These are phyloP conservation scores for Spea multiplicata DNA, from an alignment of 2,113 vertebrate species.

Conservation along the genomic window DNA sequence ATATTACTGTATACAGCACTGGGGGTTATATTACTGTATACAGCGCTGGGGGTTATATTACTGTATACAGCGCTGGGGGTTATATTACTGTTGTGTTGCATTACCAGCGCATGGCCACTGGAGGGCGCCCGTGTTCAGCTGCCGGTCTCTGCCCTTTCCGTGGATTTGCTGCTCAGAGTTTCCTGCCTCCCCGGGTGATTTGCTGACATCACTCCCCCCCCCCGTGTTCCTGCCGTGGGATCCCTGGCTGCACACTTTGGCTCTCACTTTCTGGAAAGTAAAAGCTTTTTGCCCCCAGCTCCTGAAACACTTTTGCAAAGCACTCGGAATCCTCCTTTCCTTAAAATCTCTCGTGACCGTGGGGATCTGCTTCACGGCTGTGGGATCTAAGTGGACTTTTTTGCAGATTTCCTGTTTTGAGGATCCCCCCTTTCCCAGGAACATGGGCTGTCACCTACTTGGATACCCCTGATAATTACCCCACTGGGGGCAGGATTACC, in stretches of 20 bases:
- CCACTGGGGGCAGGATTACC: neutral
- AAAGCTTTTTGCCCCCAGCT: neutral
- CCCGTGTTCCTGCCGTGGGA: neutral
- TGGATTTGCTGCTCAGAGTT: neutral
- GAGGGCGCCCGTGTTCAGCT: neutral
- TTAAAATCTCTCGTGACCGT: neutral
- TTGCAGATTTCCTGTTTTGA: neutral
- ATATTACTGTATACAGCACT: no score
- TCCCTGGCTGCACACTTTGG: neutral
- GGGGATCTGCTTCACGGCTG: neutral
- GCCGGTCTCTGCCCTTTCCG: neutral
- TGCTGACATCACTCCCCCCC: slow-evolving; percentile 34
- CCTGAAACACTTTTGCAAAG: no score
- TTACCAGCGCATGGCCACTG: neutral
- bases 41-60: no score
- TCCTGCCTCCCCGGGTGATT: slow-evolving; percentile 11
- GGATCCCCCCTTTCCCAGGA: neutral
- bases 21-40: no score
- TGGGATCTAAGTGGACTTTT: neutral
- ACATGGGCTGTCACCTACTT: neutral
- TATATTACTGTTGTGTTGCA: neutral
- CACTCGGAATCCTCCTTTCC: no score
- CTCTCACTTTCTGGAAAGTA: neutral
- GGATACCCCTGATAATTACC: neutral
- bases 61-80: no score